phyloP scores from a whole-genome alignment of 2,888 invertebrate genomes.

The Pachymerium ferrugineum region DNA sequence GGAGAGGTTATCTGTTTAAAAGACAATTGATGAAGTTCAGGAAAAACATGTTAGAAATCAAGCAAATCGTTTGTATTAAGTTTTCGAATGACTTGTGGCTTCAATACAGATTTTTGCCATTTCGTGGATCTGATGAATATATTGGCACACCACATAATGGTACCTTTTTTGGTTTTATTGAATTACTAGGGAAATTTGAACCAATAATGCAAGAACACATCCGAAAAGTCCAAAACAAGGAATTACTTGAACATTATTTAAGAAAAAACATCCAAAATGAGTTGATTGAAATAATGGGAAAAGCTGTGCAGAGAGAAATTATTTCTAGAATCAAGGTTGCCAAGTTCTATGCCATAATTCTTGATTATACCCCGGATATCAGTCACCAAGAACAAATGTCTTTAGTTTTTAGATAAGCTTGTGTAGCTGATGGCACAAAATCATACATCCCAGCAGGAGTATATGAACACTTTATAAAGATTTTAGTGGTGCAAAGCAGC shows the following conservation, averaged over 20 bases:
- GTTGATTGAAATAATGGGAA: constrained; percentile 42
- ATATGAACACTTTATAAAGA: not conserved
- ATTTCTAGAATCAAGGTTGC: constrained; percentile 39
- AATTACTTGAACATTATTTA: constrained; percentile 41
- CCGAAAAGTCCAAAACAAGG: constrained; percentile 27
- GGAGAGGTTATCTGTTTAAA: not conserved
- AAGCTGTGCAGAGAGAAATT: constrained; percentile 41
- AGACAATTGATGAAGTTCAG: not conserved
- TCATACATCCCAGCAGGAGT: not conserved
- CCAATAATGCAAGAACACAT: constrained; percentile 33
- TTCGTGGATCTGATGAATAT: constrained; percentile 33
- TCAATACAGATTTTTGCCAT: constrained; percentile 37
- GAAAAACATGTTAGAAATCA: too few relatives aligned
- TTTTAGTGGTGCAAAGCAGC: not conserved
- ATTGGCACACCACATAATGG: constrained; percentile 34
- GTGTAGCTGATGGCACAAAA: constrained; percentile 36
- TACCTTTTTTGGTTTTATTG: constrained; percentile 36
- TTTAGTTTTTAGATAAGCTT: constrained; percentile 41
- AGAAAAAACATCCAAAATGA: constrained; percentile 44
- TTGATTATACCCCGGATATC: constrained; percentile 41
- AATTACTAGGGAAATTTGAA: constrained; percentile 34
- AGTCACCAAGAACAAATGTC: constrained; percentile 43
- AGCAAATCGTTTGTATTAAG: too few relatives aligned
- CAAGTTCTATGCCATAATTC: constrained; percentile 41
- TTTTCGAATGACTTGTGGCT: too few relatives aligned